A percentile compares a stretch with the other conserved stretches of the same genome.
Conservation (phyloP, 2,113 vertebrate genomes). For the Cepphus grylle region DNA sequence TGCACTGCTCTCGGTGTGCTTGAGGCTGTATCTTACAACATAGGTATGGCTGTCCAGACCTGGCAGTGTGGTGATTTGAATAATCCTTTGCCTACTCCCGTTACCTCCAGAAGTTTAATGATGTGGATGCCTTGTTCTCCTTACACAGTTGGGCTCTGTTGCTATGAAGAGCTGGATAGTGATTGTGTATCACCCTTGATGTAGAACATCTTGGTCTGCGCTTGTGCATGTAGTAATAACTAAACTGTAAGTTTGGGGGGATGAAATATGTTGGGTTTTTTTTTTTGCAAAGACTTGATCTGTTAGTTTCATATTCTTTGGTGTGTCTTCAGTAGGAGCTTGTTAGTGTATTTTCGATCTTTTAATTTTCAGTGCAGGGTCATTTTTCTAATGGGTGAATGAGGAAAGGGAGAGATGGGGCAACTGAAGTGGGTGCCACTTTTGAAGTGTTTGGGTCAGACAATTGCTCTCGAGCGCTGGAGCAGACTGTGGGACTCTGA, state of each 20-base stretch:
- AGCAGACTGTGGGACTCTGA: neutral
- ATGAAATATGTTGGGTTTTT: neutral
- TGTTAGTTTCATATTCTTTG: neutral
- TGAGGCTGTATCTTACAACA: neutral
- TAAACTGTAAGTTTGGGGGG: neutral
- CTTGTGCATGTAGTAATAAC: neutral
- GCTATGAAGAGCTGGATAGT: neutral
- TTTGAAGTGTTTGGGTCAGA: neutral
- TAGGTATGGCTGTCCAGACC: neutral
- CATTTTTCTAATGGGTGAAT: neutral
- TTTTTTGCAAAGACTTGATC: neutral
- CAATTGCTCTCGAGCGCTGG: neutral
- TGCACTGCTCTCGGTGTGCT: too few species aligned
- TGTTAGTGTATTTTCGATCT: neutral
- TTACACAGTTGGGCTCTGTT: rapidly evolving
- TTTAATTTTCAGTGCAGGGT: neutral
- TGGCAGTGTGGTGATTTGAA: neutral
- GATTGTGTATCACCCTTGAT: rapidly evolving
- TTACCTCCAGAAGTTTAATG: neutral
- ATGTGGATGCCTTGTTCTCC: neutral
- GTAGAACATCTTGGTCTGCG: neutral
- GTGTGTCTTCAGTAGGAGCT: neutral
- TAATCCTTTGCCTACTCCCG: neutral
- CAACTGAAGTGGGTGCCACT: neutral
- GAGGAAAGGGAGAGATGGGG: neutral